Conservation (phyloP, 1,140 invertebrate species). For the Catajapyx aquilonaris region DNA sequence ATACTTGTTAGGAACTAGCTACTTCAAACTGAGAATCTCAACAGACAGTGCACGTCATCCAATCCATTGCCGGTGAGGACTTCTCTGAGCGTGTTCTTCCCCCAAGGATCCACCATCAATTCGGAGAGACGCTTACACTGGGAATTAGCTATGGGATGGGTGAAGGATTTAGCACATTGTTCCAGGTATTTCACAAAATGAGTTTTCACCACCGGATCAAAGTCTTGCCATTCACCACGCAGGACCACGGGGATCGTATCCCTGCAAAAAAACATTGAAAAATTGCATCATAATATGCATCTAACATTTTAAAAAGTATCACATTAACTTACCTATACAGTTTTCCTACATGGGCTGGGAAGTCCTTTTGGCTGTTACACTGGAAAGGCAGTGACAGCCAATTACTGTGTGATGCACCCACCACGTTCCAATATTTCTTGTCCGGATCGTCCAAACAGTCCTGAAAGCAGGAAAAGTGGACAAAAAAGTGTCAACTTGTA, state of each 20-base stretch:
- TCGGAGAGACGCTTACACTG: constrained; percentile 23
- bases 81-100: constrained; percentile 22
- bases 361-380: constrained; percentile 22
- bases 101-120: constrained; percentile 27
- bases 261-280: no score
- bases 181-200: constrained; percentile 27
- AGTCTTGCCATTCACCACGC: constrained; percentile 30
- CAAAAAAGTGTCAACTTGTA: no score
- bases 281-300: background rate
- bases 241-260: constrained; percentile 29
- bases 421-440: constrained; percentile 31
- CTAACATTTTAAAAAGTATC: background rate
- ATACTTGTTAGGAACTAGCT: constrained; percentile 3
- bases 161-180: constrained; percentile 22
- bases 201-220: constrained; percentile 25
- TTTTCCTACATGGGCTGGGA: constrained; percentile 28
- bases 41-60: constrained; percentile 12
- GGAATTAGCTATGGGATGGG: constrained; percentile 20
- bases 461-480: constrained; percentile 19
- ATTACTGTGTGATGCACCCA: constrained; percentile 28
- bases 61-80: constrained; percentile 22
- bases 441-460: constrained; percentile 28
- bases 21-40: background rate
- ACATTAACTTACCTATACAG: constrained; percentile 24
- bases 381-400: constrained; percentile 31